Base-by-base conservation (phyloP, 2,888 invertebrate genomes). In the Polydesmus complanatus region DNA sequence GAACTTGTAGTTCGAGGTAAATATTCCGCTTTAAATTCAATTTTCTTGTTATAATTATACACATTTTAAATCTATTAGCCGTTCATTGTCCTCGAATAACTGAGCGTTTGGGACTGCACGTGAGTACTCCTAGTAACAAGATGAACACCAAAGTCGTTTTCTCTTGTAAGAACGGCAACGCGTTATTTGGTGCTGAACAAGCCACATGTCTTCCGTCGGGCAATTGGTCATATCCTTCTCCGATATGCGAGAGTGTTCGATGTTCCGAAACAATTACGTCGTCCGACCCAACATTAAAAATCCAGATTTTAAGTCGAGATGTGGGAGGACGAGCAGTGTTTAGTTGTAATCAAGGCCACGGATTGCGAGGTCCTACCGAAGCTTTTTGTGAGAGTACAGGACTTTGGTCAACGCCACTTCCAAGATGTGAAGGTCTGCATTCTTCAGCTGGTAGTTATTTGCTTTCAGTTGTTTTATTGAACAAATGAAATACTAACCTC, bases 171-270 rank as follows among this genome's bases (percentile, higher is more conserved):
- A 86, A 88, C 68, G 88, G 88, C 1, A 88, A 88, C 70, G 83
- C 86, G 0, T 75, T 90, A 51, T 83, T 88, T 60, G 90, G 90
- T 2, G 80, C 86, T 1, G 80, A 83, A 2, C 82, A 84, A 68
- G 79, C 88, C 27, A 73, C 77, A 54, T 90, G 90, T 72, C 75
- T 86, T n/a, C 86, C 89, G 0, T 87, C 87, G 22, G 88, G 88
- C 26, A 88, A 88, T 72, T 90, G 90, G 90, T 88, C 86, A 67
- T 82, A 85, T 0, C 85, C 86, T 1, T 77, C 87, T 64, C 89
- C 89, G 5, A 83, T 86, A 53, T 89, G 89, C 72, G 62, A 64
- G 61, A 66, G 68, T 68, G 84, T 88, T 57, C 87, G 88, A 74
- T 88, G 88, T 71, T 87, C 87, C 14, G 87, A 87, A 68, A 83